Evolutionary conservation across 1,140 invertebrate species (phyloP), one percentile per base, ranked within the genome.

Genomic region (Lutraria rhynchaena): DNA sequence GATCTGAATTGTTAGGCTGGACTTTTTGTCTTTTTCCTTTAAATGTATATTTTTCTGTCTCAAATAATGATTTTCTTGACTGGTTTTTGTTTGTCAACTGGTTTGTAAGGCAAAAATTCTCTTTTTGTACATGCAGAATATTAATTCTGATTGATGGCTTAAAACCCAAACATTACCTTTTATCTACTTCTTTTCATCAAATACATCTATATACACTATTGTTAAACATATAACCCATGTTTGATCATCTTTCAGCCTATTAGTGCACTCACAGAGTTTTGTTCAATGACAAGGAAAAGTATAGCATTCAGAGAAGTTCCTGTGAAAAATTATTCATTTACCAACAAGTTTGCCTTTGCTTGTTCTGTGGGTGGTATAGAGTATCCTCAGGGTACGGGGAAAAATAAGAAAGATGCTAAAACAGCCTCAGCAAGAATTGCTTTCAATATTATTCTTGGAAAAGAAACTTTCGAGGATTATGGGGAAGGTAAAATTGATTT

Each of bases 321-420:
- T 13, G 81, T 86, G 0, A 57, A 82, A 15, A 55, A 46, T 0
- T 44, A 63, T 31, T 84, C 86, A 17, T 46, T 83, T 19, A 60
- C 49, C 17, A 83, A 75, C 37, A 83, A 82, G 37, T 91, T 90
- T 85, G 90, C 87, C 15, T 69, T 53, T 61, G 71, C 81, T 33
- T 88, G 87, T 58, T 75, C 35, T 3, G 67, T 92, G 4, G 85
- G 90, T 69, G 87, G 85, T 9, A 69, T 74, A 24, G 33, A 61
- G 4, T 91, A 87, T 75, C 86, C 85, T 19, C 87, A 89, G 44
- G 89, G 90, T 17, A 63, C 81, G 1, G 91, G 87, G 17, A 85
- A 78, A 41, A 91, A 86, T 5, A 92, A 92, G 69, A 91, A 92
- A 75, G 90, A 92, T 17, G 90, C 91, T 3, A 91, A 90, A 71